Evolutionary conservation across 2,888 invertebrate genomes (phyloP).

Genomic region (Coelogynopora nodosa): DNA sequence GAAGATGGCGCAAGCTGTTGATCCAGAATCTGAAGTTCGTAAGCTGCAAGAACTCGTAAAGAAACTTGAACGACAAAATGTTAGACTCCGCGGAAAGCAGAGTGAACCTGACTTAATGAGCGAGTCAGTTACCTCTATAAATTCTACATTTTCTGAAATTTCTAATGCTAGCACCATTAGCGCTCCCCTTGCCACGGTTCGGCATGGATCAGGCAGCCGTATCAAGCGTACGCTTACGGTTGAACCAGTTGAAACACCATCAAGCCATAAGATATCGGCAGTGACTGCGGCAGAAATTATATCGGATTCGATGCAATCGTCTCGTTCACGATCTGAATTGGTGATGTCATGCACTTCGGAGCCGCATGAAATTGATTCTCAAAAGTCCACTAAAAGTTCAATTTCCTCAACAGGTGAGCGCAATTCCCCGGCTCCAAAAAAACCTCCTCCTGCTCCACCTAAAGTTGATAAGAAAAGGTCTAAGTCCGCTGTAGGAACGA

Average conservation of each 20-base stretch:
- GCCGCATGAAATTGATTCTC: background rate
- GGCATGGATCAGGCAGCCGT: background rate
- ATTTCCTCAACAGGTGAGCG: background rate
- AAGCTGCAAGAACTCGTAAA: background rate
- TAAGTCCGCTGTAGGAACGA: background rate
- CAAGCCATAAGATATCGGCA: background rate
- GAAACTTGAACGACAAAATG: slow-evolving; percentile 1
- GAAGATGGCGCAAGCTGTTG: background rate
- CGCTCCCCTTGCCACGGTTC: background rate
- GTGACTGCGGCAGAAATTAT: background rate
- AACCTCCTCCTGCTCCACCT: background rate
- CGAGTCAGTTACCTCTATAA: background rate
- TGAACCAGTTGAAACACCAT: background rate
- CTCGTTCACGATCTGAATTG: background rate
- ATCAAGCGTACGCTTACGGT: background rate
- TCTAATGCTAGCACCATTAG: background rate
- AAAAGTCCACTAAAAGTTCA: background rate
- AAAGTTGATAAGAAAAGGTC: background rate
- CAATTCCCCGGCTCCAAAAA: background rate
- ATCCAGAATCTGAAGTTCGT: background rate
- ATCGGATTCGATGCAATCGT: background rate
- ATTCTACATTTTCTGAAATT: background rate
- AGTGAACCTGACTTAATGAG: background rate
- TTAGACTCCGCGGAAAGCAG: background rate
- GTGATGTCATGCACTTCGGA: background rate